Percentiles rank a stretch among this genome's conserved stretches.
phyloP scores from a whole-genome alignment of 2,113 vertebrate genomes.

The Cromileptes altivelis region DNA sequence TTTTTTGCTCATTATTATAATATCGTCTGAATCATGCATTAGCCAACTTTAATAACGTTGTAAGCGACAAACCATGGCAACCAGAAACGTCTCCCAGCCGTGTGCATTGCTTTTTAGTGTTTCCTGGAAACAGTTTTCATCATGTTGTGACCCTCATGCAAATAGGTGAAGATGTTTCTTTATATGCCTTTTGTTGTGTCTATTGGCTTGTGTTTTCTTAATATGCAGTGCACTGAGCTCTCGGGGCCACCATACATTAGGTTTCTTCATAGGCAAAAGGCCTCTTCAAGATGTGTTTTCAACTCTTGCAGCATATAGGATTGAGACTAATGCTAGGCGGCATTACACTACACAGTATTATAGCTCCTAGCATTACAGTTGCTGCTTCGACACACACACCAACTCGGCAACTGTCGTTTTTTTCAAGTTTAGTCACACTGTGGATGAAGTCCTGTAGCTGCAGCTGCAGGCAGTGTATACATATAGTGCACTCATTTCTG shows the following conservation, averaged over 20 bases:
- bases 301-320: not conserved
- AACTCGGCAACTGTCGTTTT: not conserved
- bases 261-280: not conserved
- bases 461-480: slow-evolving; percentile 19
- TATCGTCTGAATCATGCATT: no score
- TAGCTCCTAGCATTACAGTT: slow-evolving; percentile 10
- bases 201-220: no score
- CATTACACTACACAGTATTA: not conserved
- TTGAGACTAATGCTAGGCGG: not conserved
- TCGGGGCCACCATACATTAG: not conserved
- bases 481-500: not conserved
- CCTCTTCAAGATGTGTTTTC: not conserved
- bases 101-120: no score
- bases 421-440: slow-evolving; percentile 21
- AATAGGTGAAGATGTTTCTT: no score
- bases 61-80: no score
- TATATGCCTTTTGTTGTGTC: no score
- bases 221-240: no score
- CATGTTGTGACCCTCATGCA: no score
- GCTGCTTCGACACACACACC: slow-evolving; percentile 22
- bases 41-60: no score
- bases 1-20: no score
- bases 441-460: slow-evolving; percentile 42
- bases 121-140: no score
- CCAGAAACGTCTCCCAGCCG: no score